phyloP scores from a whole-genome alignment of 2,797 vertebrate species.

The Squalus acanthias region DNA sequence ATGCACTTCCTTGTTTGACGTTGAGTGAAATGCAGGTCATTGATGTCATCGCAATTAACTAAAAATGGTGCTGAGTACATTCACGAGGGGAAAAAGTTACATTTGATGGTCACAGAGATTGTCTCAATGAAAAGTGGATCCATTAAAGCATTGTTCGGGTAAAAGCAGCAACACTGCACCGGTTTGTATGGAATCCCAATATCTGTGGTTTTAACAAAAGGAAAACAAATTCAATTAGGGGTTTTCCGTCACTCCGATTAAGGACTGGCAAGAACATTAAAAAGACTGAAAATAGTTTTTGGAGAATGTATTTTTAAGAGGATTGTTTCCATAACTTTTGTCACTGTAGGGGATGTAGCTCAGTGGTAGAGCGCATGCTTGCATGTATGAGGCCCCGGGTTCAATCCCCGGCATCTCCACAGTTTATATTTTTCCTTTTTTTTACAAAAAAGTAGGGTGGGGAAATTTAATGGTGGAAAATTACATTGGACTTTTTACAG shows the following conservation, averaged over 20 bases:
- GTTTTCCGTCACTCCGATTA: too few relatives aligned
- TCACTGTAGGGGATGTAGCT: constrained; percentile 1
- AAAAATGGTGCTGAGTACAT: too few relatives aligned
- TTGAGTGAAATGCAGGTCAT: background rate
- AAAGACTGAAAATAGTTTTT: too few relatives aligned
- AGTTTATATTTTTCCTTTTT: background rate
- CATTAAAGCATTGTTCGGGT: too few relatives aligned
- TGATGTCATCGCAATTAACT: background rate
- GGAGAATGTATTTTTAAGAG: too few relatives aligned
- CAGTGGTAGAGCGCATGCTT: constrained; percentile 38
- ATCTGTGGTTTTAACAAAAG: background rate
- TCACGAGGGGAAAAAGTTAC: background rate
- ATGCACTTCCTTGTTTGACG: background rate
- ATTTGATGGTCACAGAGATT: background rate
- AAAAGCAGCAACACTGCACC: background rate
- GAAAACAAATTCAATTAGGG: too few relatives aligned
- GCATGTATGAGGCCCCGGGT: constrained; percentile 26
- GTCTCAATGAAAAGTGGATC: background rate
- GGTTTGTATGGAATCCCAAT: background rate
- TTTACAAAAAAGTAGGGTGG: too few relatives aligned
- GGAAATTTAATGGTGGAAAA: background rate
- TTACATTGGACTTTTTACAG: background rate
- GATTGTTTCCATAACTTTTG: fast-evolving
- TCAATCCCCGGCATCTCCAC: constrained; percentile 24
- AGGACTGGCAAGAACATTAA: too few relatives aligned